Evolutionary conservation across 2,888 invertebrate species (phyloP), one percentile per base, ranked within the genome.

Genomic region (Ommatoiulus sabulosus): DNA sequence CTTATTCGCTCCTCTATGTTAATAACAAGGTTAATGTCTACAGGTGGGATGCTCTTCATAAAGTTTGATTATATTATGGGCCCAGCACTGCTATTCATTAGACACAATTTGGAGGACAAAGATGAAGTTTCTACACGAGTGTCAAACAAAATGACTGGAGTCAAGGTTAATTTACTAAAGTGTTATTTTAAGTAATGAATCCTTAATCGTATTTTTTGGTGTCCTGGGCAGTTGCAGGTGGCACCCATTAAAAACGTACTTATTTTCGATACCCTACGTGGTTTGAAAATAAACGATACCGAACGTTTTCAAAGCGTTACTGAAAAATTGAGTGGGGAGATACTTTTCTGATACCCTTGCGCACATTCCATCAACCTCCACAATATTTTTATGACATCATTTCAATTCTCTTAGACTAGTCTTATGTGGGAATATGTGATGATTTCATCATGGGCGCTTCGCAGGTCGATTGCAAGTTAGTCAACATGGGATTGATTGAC

Each of bases 101-200:
- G 24, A 24, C 12, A 24, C 8, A 72, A 72, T 24, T 10, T 72
- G 72, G 72, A 24, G 24, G 72, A 52, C 72, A 72, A 24, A 72
- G 52, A 8, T 8, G 24, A n/a, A 24, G 24, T 10, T 72, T 24
- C 2, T 24, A 24, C 10, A 6, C 24, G n/a, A 10, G 10, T 72
- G 24, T 24, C 24, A 20, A 72, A 72, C 24, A 10, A 72, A 72
- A 72, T 24, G 72, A 24, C 72, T 72, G 10, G 7, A 3, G 72
- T 10, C 72, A 72, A 72, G 72, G 72, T 72, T 72, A 72, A 10
- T 72, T 72, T 72, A 24, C 20, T 24, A 72, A 72, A 20, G 7
- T 24, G 72, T 72, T 24, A 72, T 72, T 72, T 72, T 72, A 72
- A 24, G 72, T 72, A 72, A 24, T 72, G 24, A 72, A 72, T 10